Evolutionary conservation across 2,113 vertebrate genomes (phyloP), one percentile per base, ranked within the genome.

Genomic region (Carassius gibelio): DNA sequence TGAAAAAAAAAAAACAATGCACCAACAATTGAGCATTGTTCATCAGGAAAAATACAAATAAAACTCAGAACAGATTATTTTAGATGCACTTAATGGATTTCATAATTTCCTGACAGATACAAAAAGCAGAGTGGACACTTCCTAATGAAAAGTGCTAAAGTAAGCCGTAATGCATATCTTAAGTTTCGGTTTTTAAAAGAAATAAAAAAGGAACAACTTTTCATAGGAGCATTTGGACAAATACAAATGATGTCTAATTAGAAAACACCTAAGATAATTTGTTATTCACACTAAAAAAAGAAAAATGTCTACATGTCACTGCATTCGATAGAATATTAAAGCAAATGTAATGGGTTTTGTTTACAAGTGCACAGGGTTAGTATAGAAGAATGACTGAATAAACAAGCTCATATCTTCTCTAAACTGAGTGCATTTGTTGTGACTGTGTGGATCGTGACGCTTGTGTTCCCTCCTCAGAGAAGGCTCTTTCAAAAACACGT

Each of bases 401-500:
- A 62, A 45, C 10, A 8, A 38, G 68, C 5, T 71, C 0, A 23
- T 74, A 7, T 74, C n/a, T 50, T 75, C 42, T 15, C 15, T 10
- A 66, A 8, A 81, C 0, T 0, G 64, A 69, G 80, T 82, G 17
- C 1, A 36, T 69, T 30, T 66, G 80, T 36, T 68, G 80, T 4
- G 64, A 55, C 17, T 50, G 45, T 21, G 80, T 82, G 80, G 80
- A 69, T 69, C 19, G 62, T n/a, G 80, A 82, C 0, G 1, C 68
- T 55, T 82, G 84, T 19, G 85, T 72, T 4, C 91, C 36, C 19
- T 90, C 93, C 8, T 96, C 96, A 1, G 62, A 93, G 81, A 96
- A 96, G 26, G 89, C 95, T 13, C 79, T 89, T 85, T 96, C 95
- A 50, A 96, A 74, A 48, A 95, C 85, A 2, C 82, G 88, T 83